Conservation (phyloP, 1,140 invertebrate genomes). For the Phymastichus coffea region DNA sequence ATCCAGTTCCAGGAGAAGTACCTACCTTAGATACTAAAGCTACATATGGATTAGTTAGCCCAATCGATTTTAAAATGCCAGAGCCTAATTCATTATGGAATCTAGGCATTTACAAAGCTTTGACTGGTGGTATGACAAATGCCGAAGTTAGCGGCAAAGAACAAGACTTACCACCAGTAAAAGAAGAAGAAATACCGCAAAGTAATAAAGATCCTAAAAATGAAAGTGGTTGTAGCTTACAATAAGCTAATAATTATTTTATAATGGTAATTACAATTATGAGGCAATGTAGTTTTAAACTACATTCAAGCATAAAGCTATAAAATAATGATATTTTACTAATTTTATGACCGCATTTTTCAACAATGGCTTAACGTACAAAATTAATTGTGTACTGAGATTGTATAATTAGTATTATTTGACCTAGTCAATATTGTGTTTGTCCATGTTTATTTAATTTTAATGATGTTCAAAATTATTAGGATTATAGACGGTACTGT, state of each 20-base stretch:
- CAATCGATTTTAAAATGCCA: conserved; percentile 65
- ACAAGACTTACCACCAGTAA: conserved; percentile 64
- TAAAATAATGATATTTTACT: neutral
- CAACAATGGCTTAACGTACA: neutral
- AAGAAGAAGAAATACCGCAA: conserved; percentile 65
- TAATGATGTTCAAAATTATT: conserved; percentile 6
- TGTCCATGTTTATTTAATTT: neutral
- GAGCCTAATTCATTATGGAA: conserved; percentile 62
- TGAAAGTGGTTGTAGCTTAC: conserved; percentile 64
- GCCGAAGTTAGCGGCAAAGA: conserved; percentile 49
- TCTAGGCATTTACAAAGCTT: conserved; percentile 36
- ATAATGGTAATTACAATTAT: neutral
- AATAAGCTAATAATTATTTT: conserved; percentile 38
- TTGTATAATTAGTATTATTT: conserved; percentile 25
- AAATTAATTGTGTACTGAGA: conserved; percentile 9
- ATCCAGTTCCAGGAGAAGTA: conserved; percentile 65
- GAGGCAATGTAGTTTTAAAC: neutral
- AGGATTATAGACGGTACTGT: neutral
- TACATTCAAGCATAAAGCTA: neutral
- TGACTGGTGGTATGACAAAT: conserved; percentile 32
- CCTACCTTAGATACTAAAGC: conserved; percentile 67
- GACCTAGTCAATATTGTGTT: conserved; percentile 26
- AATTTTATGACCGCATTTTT: conserved; percentile 12
- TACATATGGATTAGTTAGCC: conserved; percentile 68
- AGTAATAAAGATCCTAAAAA: conserved; percentile 66